Evolutionary conservation across 2,113 vertebrate species (phyloP).

Genomic region (Microtus richardsoni): DNA sequence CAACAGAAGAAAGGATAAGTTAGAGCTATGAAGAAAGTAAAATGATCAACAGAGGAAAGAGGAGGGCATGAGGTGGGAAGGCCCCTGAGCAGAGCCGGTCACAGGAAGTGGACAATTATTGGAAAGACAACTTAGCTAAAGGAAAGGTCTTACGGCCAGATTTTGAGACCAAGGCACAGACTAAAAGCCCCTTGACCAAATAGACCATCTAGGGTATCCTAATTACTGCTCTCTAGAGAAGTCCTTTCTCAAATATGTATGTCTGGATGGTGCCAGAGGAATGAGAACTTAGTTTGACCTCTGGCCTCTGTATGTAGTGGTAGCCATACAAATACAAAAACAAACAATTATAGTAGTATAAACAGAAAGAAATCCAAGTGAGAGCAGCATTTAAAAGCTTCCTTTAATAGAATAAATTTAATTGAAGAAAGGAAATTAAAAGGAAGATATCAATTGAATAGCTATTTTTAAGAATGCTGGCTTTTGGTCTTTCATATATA

Average conservation of each 20-base stretch:
- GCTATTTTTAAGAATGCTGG: not conserved
- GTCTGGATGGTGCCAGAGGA: too few relatives aligned
- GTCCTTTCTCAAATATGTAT: not conserved
- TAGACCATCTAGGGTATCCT: too few relatives aligned
- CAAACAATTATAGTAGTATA: not conserved
- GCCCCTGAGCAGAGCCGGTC: not conserved
- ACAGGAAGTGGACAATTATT: not conserved
- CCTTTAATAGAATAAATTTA: not conserved
- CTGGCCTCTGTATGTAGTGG: not conserved
- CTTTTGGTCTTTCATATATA: not conserved
- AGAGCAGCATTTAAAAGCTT: not conserved
- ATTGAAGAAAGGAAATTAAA: not conserved
- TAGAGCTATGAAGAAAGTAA: accelerated
- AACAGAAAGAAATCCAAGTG: not conserved
- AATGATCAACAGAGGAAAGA: not conserved
- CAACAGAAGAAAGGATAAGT: not conserved
- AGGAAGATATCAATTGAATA: not conserved
- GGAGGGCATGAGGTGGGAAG: accelerated
- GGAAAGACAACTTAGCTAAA: not conserved
- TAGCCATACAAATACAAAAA: not conserved
- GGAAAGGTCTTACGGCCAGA: not conserved
- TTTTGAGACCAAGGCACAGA: not conserved
- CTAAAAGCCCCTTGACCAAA: not conserved
- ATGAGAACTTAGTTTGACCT: not conserved
- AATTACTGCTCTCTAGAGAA: not conserved